Evolutionary conservation across 2,888 invertebrate species (phyloP).

Genomic region (Marasmarcha lunaedactyla): DNA sequence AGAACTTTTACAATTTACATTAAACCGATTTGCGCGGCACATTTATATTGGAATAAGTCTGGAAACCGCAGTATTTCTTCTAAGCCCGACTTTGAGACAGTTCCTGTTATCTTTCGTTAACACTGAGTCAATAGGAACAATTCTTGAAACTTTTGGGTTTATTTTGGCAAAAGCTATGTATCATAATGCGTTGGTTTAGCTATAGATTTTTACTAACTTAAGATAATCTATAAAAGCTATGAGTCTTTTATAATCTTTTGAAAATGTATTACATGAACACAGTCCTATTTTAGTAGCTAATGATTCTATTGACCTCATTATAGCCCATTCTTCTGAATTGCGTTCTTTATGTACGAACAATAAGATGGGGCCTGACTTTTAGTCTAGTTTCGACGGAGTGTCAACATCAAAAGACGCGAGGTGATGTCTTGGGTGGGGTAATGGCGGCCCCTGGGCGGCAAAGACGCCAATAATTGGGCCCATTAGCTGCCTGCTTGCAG

Average conservation of each 20-base stretch:
- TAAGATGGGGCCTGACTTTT: slow-evolving; percentile 7
- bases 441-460: slow-evolving; percentile 39
- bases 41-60: slow-evolving; percentile 18
- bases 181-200: no score
- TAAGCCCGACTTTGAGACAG: slow-evolving; percentile 16
- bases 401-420: slow-evolving; percentile 17
- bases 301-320: no score
- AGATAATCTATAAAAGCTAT: no score
- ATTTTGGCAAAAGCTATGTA: slow-evolving; percentile 10
- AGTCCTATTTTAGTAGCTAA: no score
- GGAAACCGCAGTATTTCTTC: slow-evolving; percentile 19
- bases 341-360: no score
- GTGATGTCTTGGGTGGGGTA: slow-evolving; percentile 30
- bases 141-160: slow-evolving; percentile 4
- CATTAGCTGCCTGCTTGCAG: slow-evolving; percentile 47
- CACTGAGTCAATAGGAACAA: slow-evolving; percentile 14
- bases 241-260: no score
- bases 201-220: no score
- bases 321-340: no score
- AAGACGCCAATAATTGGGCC: slow-evolving; percentile 52
- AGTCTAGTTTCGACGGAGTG: neutral
- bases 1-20: slow-evolving; percentile 38
- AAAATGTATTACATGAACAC: no score
- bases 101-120: slow-evolving; percentile 22
- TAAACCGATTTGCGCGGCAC: slow-evolving; percentile 18